Conservation (phyloP, 2,888 invertebrate species). For the Leistus spinibarbis region DNA sequence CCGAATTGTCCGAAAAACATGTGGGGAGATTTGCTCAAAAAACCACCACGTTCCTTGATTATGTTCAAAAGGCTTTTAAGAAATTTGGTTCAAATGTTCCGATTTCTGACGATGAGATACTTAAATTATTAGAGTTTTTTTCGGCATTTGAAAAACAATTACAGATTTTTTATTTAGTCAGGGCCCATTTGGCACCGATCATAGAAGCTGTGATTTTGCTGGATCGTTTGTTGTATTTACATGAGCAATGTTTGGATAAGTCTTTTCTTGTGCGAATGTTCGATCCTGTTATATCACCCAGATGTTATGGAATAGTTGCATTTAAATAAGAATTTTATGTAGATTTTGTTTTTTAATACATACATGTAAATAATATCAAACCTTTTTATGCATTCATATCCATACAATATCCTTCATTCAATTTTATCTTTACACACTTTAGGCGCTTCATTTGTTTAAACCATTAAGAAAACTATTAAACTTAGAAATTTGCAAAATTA, state of each 20-base stretch:
- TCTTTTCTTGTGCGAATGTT: slow-evolving; percentile 78
- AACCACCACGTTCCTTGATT: slow-evolving; percentile 69
- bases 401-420: neutral
- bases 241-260: slow-evolving; percentile 65
- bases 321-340: slow-evolving; percentile 52
- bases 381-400: neutral
- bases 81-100: slow-evolving; percentile 64
- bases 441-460: too few species aligned
- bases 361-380: neutral
- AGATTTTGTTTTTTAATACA: neutral
- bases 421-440: too few species aligned
- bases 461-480: too few species aligned
- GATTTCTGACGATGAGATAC: slow-evolving; percentile 57
- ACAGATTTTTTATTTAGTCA: slow-evolving; percentile 76
- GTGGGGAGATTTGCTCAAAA: slow-evolving; percentile 62
- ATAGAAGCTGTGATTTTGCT: slow-evolving; percentile 82
- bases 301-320: slow-evolving; percentile 78
- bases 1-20: slow-evolving; percentile 59
- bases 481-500: too few species aligned
- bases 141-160: slow-evolving; percentile 63
- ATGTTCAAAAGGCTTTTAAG: slow-evolving; percentile 69
- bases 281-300: slow-evolving; percentile 82
- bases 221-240: slow-evolving; percentile 79
- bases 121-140: slow-evolving; percentile 55
- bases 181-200: slow-evolving; percentile 77